A percentile compares a stretch with the other conserved stretches of the same genome.
phyloP scores from a whole-genome alignment of 2,797 vertebrate genomes.

The Carapus acus region DNA sequence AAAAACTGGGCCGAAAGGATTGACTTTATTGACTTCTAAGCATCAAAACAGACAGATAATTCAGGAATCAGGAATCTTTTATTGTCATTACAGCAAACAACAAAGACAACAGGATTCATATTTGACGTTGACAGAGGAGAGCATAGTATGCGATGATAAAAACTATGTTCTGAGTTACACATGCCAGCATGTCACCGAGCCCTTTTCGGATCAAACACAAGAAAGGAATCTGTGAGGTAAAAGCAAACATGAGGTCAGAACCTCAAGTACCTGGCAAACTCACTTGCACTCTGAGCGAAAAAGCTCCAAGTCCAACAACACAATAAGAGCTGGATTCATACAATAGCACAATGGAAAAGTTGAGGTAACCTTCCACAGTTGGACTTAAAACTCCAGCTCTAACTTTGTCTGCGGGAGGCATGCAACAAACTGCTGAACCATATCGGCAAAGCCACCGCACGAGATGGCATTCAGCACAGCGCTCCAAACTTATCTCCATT shows the following conservation, averaged over 20 bases:
- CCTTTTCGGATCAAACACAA: conserved; percentile 21
- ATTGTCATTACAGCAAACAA: too few species aligned
- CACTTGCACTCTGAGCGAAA: conserved; percentile 44
- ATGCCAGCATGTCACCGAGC: conserved; percentile 24
- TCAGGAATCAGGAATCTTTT: too few species aligned
- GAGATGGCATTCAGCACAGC: too few species aligned
- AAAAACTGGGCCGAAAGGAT: too few species aligned
- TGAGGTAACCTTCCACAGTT: conserved; percentile 41
- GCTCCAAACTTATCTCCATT: too few species aligned
- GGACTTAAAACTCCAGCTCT: conserved; percentile 34
- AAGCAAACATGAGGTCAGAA: conserved; percentile 43
- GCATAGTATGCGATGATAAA: too few species aligned
- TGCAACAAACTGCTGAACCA: too few species aligned
- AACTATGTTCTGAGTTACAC: conserved; percentile 13
- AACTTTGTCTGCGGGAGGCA: conserved; percentile 30
- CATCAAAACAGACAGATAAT: too few species aligned
- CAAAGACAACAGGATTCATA: too few species aligned
- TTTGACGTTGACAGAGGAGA: too few species aligned
- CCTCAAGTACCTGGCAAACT: conserved; percentile 46
- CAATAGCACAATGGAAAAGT: conserved; percentile 62
- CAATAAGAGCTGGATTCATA: conserved; percentile 50
- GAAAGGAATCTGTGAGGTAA: conserved; percentile 41
- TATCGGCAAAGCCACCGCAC: too few species aligned
- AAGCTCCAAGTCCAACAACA: conserved; percentile 50
- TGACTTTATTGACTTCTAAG: too few species aligned